These are phyloP conservation scores for Molossus molossus DNA, from an alignment of 2,797 vertebrate species.

Conservation along the genomic window DNA sequence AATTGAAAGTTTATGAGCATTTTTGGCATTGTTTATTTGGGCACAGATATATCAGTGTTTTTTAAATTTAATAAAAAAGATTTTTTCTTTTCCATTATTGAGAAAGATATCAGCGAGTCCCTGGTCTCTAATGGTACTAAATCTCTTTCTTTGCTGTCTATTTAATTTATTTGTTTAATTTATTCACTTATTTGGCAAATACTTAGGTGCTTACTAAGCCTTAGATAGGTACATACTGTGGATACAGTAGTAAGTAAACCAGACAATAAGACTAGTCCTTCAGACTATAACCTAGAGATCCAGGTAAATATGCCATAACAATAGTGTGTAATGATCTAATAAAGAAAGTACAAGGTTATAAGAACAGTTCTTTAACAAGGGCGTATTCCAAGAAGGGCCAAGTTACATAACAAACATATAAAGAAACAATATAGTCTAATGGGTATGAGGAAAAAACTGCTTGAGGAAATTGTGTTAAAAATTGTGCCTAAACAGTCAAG, in stretches of 20 bases:
- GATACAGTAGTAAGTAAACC: not conserved
- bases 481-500: not conserved
- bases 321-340: not conserved
- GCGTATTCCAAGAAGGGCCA: not conserved
- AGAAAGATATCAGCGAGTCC: not conserved
- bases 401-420: not conserved
- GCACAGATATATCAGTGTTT: not conserved
- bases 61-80: not conserved
- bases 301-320: not conserved
- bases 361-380: not conserved
- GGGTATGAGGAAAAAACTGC: not conserved
- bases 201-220: not conserved
- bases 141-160: not conserved
- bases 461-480: not conserved
- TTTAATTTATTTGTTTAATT: not conserved
- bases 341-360: not conserved
- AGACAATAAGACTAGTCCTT: not conserved
- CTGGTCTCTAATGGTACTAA: not conserved
- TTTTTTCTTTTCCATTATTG: not conserved
- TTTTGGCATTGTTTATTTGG: not conserved
- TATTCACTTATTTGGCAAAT: not conserved
- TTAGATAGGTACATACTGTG: not conserved
- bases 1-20: not conserved
- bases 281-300: not conserved
- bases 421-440: not conserved